Evolutionary conservation across 2,888 invertebrate species (phyloP), one percentile per base, ranked within the genome.

Genomic region (Heliconius ismenius): DNA sequence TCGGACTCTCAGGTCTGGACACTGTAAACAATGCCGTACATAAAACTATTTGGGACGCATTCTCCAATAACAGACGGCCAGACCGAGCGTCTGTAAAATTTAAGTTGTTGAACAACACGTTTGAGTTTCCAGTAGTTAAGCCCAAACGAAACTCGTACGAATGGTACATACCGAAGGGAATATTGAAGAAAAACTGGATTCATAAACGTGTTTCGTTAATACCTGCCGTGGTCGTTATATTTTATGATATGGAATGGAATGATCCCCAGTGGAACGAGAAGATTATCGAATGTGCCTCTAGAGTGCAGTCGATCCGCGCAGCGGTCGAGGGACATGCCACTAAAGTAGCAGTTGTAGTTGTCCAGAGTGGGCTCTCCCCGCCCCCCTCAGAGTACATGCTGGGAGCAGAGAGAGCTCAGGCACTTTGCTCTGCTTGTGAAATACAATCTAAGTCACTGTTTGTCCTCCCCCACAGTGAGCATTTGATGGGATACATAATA

Each of bases 241-340:
- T 99, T 91, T 98, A 98, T 89, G 99, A 99, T 86, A 95, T 99
- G 87, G 99, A 99, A 91, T 99, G 99, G 99, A 98, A 98, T 88
- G 99, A 99, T 91, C 95, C 96, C 0, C 96, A 96, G 81, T 99
- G 99, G 99, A 97, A 97, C 83, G 99, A 99, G 83, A 98, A 98
- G 87, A 98, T 98, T 86, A 96, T 98, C 84, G 99, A 99, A 89
- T 99, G 98, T 91, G 97, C 98, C 13, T 97, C 97, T 0, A 95
- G 97, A 83, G 97, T 99, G 54, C 98, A 98, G 88, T 96, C 96
- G 0, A 95, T 97, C 81, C 96, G 97, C 83, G 95, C 96, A 63
- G 96, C 96, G 4, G 94, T 97, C 67, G 96, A 96, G 86, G 96
- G 96, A 1, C 95, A 97, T 82, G 95, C 95, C 76, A 97, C 97